phyloP scores from a whole-genome alignment of 1,140 invertebrate genomes.

The Drosophila willistoni region DNA sequence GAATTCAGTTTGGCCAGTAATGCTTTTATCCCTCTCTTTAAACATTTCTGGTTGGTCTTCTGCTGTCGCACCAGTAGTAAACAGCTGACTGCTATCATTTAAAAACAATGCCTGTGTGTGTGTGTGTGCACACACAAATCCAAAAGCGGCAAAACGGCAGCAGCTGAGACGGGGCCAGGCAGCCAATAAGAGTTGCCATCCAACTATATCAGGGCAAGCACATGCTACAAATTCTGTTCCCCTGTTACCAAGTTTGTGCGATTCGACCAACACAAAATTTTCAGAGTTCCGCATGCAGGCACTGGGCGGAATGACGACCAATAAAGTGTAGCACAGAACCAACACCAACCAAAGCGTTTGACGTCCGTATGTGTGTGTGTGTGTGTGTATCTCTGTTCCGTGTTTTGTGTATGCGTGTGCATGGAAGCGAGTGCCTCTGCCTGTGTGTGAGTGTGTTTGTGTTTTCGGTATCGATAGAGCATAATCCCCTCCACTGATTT shows the following conservation, averaged over 20 bases:
- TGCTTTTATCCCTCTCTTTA: constrained; percentile 72
- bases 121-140: constrained; percentile 40
- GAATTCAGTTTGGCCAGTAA: constrained; percentile 58
- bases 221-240: constrained; percentile 56
- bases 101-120: constrained; percentile 50
- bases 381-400: neutral
- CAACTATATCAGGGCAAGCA: constrained; percentile 80
- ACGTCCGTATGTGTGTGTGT: constrained; percentile 33
- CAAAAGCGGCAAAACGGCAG: constrained; percentile 45
- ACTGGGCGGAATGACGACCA: constrained; percentile 76
- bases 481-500: constrained; percentile 12
- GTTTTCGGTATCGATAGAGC: constrained; percentile 59
- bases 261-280: constrained; percentile 83
- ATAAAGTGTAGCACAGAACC: constrained; percentile 73
- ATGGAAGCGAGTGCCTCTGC: constrained; percentile 24
- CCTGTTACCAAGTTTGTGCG: constrained; percentile 74
- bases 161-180: constrained; percentile 54
- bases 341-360: constrained; percentile 70
- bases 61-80: constrained; percentile 74
- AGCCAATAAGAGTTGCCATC: constrained; percentile 83
- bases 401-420: constrained; percentile 9
- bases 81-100: constrained; percentile 76
- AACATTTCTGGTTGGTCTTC: constrained; percentile 79
- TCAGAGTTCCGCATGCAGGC: constrained; percentile 71
- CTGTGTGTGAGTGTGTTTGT: constrained; percentile 20